Evolutionary conservation across 2,113 vertebrate species (phyloP).

Genomic region (Hemiscyllium ocellatum): DNA sequence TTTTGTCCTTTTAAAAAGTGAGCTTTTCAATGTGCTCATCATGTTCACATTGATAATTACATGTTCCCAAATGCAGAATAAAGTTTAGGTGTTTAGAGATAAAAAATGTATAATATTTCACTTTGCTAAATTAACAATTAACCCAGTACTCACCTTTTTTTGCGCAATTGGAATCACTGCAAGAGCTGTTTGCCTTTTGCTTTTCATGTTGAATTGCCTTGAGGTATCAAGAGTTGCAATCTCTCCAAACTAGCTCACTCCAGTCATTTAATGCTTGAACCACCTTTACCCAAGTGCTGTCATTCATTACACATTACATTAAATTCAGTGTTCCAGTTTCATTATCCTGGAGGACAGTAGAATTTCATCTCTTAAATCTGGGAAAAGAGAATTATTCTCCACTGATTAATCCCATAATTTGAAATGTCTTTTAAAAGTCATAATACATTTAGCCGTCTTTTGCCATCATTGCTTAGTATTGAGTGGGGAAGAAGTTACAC

Average conservation of each 20-base stretch:
- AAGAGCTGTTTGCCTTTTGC: neutral
- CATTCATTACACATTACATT: neutral
- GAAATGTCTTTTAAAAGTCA: neutral
- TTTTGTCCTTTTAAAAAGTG: neutral
- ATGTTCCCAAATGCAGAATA: neutral
- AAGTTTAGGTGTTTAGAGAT: neutral
- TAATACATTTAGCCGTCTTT: neutral
- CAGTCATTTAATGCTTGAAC: neutral
- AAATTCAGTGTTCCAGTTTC: neutral
- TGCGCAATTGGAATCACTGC: neutral
- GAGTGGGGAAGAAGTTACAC: neutral
- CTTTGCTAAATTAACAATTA: conserved; percentile 19
- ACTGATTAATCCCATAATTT: neutral
- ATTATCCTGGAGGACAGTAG: neutral
- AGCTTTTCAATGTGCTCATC: neutral
- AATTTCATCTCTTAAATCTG: neutral
- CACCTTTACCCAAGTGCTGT: neutral
- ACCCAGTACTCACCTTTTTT: neutral
- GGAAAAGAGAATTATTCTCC: neutral
- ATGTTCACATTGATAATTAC: conserved; percentile 7
- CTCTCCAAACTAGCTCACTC: neutral
- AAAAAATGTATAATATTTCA: neutral
- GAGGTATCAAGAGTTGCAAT: neutral
- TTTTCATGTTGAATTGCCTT: neutral
- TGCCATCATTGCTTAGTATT: neutral